Base-by-base conservation (phyloP, 2,888 invertebrate species). In the Micropterix aruncella region DNA sequence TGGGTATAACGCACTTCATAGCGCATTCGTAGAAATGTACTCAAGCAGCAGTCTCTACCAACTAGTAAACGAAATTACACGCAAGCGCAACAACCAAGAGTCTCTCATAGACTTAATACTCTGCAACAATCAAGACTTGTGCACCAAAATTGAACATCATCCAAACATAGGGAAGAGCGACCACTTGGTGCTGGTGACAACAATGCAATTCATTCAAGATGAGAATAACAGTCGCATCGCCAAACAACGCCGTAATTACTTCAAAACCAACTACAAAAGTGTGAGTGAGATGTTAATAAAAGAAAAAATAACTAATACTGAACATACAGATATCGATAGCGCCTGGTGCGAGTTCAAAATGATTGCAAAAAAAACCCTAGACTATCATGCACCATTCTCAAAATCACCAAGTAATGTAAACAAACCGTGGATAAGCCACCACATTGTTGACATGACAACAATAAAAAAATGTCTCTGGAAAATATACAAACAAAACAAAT, bases 131-230 rank as follows among this genome's bases (percentile, higher is more conserved):
- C 3, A 15, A 12, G 16, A 9, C 38, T 38, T 38, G 16, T 16
- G 16, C 16, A 38, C 38, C 9, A 18, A 38, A 5, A 15, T 38
- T 17, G 38, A 38, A 18, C 16, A 9, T 5, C 38, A 17, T 38
- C 16, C 38, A 16, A 38, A 38, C 18, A 38, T 38, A 16, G 38
- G 38, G 16, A 38, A 38, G 38, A 38, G 38, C 38, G 38, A 38
- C 38, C 38, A 15, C 38, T 38, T 38, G 16, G 15, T 38, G 15
- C 12, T 38, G 38, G 16, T 38, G 16, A 18, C 38, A 17, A 38
- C 5, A 38, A 38, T n/a, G 3, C 38, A 38, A 18, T 18, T 38
- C 38, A 38, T 4, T 18, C 16, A 17, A 38, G 15, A n/a, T n/a
- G n/a, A n/a, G n/a, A n/a, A n/a, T n/a, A n/a, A n/a, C n/a, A n/a